Base-by-base conservation (phyloP, 2,797 vertebrate genomes). In the Schizopygopsis malacanthus region DNA sequence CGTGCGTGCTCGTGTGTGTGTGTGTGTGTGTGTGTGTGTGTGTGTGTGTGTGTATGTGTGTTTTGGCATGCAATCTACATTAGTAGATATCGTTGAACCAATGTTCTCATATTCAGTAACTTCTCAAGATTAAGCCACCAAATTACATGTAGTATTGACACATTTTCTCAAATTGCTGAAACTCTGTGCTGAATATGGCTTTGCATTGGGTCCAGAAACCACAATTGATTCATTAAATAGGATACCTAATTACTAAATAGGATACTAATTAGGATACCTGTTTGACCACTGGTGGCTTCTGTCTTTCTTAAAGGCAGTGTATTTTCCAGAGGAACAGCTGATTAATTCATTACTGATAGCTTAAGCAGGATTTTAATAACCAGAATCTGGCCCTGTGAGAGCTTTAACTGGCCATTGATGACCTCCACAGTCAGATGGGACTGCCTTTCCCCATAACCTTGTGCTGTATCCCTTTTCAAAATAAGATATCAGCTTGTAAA, bases 361-460 rank as follows among this genome's bases (percentile, higher is more conserved):
- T 78, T 59, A 59, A 78, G 4, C 12, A 59, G 22, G 37, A 59
- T 59, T 59, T 78, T 52, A 59, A 59, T 41, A 41, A 12, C 6
- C 50, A 56, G 52, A 56, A 56, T n/a, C 33, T 56, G 52, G 50
- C 33, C 33, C 33, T 39, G 33, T 39, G 18, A 56, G 50, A 77
- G 28, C 28, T 54, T 76, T 76, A 54, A 22, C 18, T 37, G 28
- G 72, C 84, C 79, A 94, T 92, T 94, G 93, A 94, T 89, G 90
- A 93, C 91, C 76, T 89, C 92, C 91, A 93, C 93, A 94, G 90
- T 93, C 91, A 91, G 84, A 56, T 69, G 39, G 92, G n/a, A 28
- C 43, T 22, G 20, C 50, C 18, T 77, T 77, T 77, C 75, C 20
- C 11, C 13, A 6, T 56, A 56, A 56, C 33, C 50, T 39, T 56